Base-by-base conservation (phyloP, 2,888 invertebrate species). In the Limnephilus auricula region DNA sequence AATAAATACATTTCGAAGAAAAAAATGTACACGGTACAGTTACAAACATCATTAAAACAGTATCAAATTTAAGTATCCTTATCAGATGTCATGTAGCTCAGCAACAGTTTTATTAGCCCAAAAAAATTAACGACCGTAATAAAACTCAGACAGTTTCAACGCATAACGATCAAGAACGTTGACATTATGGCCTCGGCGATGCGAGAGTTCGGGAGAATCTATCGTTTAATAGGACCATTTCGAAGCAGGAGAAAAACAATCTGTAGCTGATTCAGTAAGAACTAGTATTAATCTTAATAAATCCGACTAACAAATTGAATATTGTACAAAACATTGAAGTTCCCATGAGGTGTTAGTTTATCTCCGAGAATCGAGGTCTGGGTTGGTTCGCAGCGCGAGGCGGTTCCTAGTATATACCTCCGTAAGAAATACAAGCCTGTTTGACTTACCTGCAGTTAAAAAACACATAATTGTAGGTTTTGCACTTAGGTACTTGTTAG, bases 41-140 rank as follows among this genome's bases (percentile, higher is more conserved):
- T 88, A 78, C 34, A 88, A 88, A 88, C 37, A 88, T 78, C 87
- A 88, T 88, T 88, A 88, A 88, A 88, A 88, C 78, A 79, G 87
- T 79, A 88, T 88, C 87, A 88, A 78, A 78, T 88, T 88, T 88
- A 78, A 88, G 31, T 88, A 88, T 88, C 79, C 78, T 88, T 88
- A 88, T 88, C 87, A 88, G 87, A 88, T 88, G 87, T 88, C 87
- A 40, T 88, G 87, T 78, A 88, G 78, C 87, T 78, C n/a, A 88
- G 78, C 87, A 79, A 32, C 87, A 79, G 34, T 88, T 88, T 88
- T 88, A 88, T 88, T 88, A 88, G 78, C 87, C 87, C 65, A 65
- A 78, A 78, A 78, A 88, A 32, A 88, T 88, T 88, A 88, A 88
- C 78, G 87, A 79, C 87, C 31, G 4, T n/a, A 65, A 78, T 88